Percentiles rank a stretch among this genome's conserved stretches.
phyloP scores from a whole-genome alignment of 2,113 vertebrate species.

The Atractosteus spatula region DNA sequence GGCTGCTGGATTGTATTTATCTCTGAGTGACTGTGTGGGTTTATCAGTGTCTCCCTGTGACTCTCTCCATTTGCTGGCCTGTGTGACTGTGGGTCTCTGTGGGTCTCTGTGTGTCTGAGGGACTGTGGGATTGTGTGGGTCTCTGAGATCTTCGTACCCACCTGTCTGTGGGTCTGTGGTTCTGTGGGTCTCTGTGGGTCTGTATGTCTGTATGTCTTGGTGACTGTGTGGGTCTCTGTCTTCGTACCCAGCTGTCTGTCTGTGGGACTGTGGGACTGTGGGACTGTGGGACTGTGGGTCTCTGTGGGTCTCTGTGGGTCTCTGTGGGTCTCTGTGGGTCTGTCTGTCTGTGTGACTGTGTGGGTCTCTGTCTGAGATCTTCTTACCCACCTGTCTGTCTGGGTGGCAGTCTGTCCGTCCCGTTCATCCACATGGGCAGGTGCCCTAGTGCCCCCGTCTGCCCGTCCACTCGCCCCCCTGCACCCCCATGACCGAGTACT shows the following conservation, averaged over 20 bases:
- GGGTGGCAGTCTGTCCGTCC: slow-evolving; percentile 41
- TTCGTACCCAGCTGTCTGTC: not conserved
- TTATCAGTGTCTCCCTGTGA: too few relatives aligned
- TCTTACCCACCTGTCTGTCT: slow-evolving; percentile 28
- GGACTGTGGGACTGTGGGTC: not conserved
- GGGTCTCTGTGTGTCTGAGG: slow-evolving; percentile 7
- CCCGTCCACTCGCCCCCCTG: too few relatives aligned
- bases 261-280: slow-evolving; percentile 5
- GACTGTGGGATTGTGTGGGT: slow-evolving; percentile 7
- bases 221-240: slow-evolving; percentile 16
- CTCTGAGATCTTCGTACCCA: not conserved
- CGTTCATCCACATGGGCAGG: slow-evolving; percentile 36
- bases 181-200: not conserved
- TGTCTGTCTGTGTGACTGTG: not conserved
- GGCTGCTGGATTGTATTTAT: too few relatives aligned
- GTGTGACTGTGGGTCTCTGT: slow-evolving; percentile 17
- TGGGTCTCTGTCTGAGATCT: not conserved
- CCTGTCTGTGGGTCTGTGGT: slow-evolving; percentile 4
- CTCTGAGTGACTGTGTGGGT: too few relatives aligned
- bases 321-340: slow-evolving; percentile 37
- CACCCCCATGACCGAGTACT: slow-evolving; percentile 72
- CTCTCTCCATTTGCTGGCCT: not conserved
- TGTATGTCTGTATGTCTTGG: not conserved
- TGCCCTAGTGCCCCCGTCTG: too few relatives aligned
- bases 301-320: slow-evolving; percentile 20